Conservation (phyloP, 2,888 invertebrate species). For the Melanchra persicariae region DNA sequence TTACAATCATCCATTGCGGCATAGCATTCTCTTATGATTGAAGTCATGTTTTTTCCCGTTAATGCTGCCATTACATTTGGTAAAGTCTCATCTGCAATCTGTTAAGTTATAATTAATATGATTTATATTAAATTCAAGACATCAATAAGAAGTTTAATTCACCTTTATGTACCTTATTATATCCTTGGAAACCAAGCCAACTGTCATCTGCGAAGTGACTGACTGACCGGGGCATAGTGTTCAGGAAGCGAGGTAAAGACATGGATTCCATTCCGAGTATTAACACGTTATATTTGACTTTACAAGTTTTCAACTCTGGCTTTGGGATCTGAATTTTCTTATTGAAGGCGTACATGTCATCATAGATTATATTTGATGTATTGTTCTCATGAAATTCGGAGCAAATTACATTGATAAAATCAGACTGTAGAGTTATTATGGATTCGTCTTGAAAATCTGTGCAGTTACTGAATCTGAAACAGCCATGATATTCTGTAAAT, state of each 20-base stretch:
- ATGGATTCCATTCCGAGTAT: conserved; percentile 96
- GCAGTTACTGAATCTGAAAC: conserved; percentile 80
- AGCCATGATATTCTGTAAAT: background rate
- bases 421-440: conserved; percentile 75
- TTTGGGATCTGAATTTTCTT: conserved; percentile 83
- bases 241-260: conserved; percentile 94
- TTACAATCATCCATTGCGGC: conserved; percentile 91
- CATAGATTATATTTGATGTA: conserved; percentile 76
- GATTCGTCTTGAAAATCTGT: conserved; percentile 72
- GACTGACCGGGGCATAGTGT: conserved; percentile 94
- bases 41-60: conserved; percentile 92
- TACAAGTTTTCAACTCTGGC: conserved; percentile 62
- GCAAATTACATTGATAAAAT: conserved; percentile 83
- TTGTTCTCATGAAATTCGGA: conserved; percentile 75
- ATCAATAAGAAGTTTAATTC: background rate
- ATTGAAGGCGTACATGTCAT: conserved; percentile 85
- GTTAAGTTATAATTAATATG: conserved; percentile 23
- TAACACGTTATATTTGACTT: conserved; percentile 90
- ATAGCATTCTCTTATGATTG: conserved; percentile 87
- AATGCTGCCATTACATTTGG: conserved; percentile 96
- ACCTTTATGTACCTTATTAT: conserved; percentile 90
- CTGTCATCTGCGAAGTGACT: conserved; percentile 92
- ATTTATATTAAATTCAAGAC: background rate
- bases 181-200: conserved; percentile 94
- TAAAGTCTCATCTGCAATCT: conserved; percentile 97